These are phyloP conservation scores for Lissocephala sabroskyi DNA, from an alignment of 2,888 invertebrate genomes.

Conservation along the genomic window DNA sequence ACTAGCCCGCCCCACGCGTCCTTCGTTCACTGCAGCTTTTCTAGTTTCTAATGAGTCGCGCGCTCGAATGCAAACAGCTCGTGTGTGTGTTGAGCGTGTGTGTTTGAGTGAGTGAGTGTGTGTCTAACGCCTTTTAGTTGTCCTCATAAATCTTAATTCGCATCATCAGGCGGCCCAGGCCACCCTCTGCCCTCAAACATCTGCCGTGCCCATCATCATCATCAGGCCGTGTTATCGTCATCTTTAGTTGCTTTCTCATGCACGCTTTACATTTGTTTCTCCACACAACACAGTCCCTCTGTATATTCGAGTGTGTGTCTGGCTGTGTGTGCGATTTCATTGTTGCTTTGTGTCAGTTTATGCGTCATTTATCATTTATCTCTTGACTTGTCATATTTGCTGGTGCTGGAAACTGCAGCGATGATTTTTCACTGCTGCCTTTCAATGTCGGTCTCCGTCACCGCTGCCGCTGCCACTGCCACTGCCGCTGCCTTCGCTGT, in stretches of 20 bases:
- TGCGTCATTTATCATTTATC: conserved; percentile 58
- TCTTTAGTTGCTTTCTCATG: conserved; percentile 12
- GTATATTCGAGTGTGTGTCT: not conserved
- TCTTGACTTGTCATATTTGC: conserved; percentile 47
- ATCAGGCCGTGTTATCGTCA: conserved; percentile 15
- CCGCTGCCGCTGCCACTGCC: too few relatives aligned
- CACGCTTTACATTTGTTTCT: conserved; percentile 44
- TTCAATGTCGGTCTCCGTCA: conserved; percentile 33
- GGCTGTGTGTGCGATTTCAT: conserved; percentile 18
- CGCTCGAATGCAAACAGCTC: conserved; percentile 6
- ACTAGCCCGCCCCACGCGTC: not conserved
- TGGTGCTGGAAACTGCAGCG: conserved; percentile 12
- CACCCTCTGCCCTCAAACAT: not conserved
- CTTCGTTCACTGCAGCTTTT: not conserved
- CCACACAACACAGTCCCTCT: not conserved
- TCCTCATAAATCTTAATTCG: conserved; percentile 53
- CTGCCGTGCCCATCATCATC: conserved; percentile 29
- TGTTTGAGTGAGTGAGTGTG: conserved; percentile 1
- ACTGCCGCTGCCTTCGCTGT: too few relatives aligned
- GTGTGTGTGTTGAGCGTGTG: not conserved
- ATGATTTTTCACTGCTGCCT: conserved; percentile 48
- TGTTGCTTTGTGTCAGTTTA: conserved; percentile 48
- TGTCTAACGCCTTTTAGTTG: conserved; percentile 23
- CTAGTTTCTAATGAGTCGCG: not conserved
- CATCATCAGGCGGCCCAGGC: conserved; percentile 22